A percentile compares a stretch with the other conserved stretches of the same genome.
Conservation (phyloP, 2,797 vertebrate species). For the Diceros bicornis region DNA sequence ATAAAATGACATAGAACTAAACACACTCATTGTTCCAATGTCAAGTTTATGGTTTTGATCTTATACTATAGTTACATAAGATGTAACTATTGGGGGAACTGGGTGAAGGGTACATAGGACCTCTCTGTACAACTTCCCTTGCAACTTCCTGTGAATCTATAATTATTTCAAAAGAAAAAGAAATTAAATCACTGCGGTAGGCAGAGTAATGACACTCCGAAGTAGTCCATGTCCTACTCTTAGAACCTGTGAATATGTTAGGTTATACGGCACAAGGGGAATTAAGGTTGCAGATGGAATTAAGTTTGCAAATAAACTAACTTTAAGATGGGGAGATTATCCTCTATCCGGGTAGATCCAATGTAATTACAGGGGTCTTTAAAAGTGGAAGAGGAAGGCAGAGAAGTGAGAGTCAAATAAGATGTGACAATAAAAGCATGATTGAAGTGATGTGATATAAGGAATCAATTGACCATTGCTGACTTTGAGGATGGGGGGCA, state of each 20-base stretch:
- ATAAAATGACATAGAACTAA: constrained; percentile 38
- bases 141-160: constrained; percentile 30
- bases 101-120: not conserved
- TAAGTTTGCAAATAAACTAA: constrained; percentile 52
- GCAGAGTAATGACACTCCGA: constrained; percentile 23
- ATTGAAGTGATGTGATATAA: constrained; percentile 31
- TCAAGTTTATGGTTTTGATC: constrained; percentile 58
- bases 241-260: constrained; percentile 47
- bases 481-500: not conserved
- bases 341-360: not conserved
- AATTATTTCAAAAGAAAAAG: constrained; percentile 64
- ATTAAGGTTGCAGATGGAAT: constrained; percentile 38
- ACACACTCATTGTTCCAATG: not conserved
- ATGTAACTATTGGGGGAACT: not conserved
- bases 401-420: constrained; percentile 41
- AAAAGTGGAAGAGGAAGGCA: constrained; percentile 21
- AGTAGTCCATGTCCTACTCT: not conserved
- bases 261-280: not conserved
- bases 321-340: not conserved
- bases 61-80: constrained; percentile 43
- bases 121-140: not conserved
- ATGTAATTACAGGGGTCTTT: constrained; percentile 16
- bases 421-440: not conserved
- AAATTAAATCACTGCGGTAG: constrained; percentile 27
- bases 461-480: not conserved